Evolutionary conservation across 2,797 vertebrate species (phyloP).

Genomic region (Picus viridis): DNA sequence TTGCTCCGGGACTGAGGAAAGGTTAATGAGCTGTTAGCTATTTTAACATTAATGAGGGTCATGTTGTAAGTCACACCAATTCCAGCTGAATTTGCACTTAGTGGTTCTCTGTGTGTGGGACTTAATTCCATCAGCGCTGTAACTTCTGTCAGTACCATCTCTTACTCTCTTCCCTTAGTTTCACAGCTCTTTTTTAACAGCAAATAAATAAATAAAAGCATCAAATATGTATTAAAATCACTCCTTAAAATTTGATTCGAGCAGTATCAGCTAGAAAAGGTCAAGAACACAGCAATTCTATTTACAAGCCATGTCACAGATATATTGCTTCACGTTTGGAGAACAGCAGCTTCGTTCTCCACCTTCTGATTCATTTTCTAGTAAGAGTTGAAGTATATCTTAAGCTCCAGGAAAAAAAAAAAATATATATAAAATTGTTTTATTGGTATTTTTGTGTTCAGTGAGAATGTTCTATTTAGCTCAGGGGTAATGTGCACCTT

Average conservation of each 20-base stretch:
- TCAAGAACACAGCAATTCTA: neutral
- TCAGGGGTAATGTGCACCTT: neutral
- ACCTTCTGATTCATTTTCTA: neutral
- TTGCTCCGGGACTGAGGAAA: neutral
- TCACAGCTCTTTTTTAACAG: neutral
- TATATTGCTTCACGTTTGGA: neutral
- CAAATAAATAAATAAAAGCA: too few relatives aligned
- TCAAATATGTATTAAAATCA: neutral
- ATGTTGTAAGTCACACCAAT: neutral
- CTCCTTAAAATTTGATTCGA: neutral
- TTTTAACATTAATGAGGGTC: neutral
- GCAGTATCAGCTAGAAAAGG: neutral
- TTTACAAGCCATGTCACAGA: neutral
- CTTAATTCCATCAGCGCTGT: neutral
- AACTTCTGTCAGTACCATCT: neutral
- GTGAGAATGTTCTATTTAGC: neutral
- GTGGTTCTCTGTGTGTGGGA: neutral
- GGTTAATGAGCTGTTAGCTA: constrained; percentile 1
- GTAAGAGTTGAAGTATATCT: neutral
- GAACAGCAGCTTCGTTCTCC: neutral
- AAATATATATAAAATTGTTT: neutral
- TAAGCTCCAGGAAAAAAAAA: neutral
- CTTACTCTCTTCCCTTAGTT: neutral
- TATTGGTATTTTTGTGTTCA: neutral
- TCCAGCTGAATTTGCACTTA: neutral